Evolutionary conservation across 2,888 invertebrate species (phyloP), one percentile per base, ranked within the genome.

Genomic region (Dromius quadrimaculatus): DNA sequence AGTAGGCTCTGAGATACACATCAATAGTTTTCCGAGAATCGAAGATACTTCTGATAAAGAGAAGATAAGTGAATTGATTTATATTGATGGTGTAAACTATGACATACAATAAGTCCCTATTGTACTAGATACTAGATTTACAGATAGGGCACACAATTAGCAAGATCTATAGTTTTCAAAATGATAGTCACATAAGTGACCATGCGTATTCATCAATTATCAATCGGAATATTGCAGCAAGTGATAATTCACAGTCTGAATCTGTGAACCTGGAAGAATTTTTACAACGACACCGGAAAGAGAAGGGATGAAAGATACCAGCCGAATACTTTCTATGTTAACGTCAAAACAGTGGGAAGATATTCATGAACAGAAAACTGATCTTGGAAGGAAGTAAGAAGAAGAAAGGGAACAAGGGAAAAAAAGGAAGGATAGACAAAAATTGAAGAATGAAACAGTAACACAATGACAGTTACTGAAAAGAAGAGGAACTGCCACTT

Each of bases 311-410:
- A 43, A 43, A 43, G 19, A 43, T 17, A 43, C 2, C 17, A 15
- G 6, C 19, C 15, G n/a, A 43, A 43, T 43, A 19, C 19, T 19
- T 19, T 43, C 19, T 43, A 19, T 43, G 11, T 43, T 43, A 19
- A 43, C 43, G 5, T 43, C 43, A 6, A 17, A 43, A 43, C 15
- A 43, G 9, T 43, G 43, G 20, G 19, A 15, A 43, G 8, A 43
- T 19, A 15, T 43, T 43, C 19, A 43, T 43, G 19, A 43, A n/a
- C 8, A 43, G 19, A 43, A 43, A 43, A 43, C 43, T 17, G 43
- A 43, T 43, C 6, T 43, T 4, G 9, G 19, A n/a, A 43, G 17
- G 6, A 43, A 43, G 17, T 19, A 43, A 43, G 19, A 43, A 17
- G 19, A 43, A 17, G 43, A 43, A 43, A 43, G 19, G 17, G 19